Evolutionary conservation across 2,797 vertebrate species (phyloP).

Genomic region (Scyliorhinus canicula): DNA sequence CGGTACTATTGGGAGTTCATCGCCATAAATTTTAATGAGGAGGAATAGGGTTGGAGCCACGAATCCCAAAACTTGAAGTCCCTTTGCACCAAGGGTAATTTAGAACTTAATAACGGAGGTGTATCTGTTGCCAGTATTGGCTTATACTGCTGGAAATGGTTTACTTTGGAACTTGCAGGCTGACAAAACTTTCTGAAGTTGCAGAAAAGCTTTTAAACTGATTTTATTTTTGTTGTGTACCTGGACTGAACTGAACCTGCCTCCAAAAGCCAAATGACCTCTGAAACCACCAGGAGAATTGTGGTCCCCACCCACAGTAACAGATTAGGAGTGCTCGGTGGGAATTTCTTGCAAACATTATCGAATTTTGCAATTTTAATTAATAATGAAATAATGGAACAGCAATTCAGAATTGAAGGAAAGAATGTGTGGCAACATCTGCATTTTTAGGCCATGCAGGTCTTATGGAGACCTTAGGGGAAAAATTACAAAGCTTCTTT

Average conservation of each 20-base stretch:
- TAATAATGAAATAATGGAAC: not conserved
- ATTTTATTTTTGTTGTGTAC: not conserved
- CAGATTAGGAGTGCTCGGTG: not conserved
- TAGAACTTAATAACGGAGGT: conserved; percentile 22
- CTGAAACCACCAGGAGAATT: not conserved
- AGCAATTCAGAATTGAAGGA: not conserved
- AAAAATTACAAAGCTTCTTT: not conserved
- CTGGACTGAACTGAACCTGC: not conserved
- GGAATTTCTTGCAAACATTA: too few species aligned
- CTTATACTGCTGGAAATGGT: not conserved
- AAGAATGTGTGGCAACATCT: not conserved
- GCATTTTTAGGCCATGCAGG: not conserved
- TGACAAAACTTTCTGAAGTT: not conserved
- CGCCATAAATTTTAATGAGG: conserved; percentile 22
- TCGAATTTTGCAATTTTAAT: not conserved
- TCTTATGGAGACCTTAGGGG: not conserved
- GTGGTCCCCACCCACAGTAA: not conserved
- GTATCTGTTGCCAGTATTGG: not conserved
- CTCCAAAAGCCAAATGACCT: not conserved
- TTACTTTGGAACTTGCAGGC: not conserved
- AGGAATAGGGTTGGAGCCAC: conserved; percentile 15
- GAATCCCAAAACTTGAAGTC: conserved; percentile 6
- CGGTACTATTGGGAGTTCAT: not conserved
- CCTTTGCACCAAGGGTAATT: conserved; percentile 19
- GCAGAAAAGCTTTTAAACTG: not conserved